Conservation (phyloP, 1,140 invertebrate genomes). For the Drosophila parvula region DNA sequence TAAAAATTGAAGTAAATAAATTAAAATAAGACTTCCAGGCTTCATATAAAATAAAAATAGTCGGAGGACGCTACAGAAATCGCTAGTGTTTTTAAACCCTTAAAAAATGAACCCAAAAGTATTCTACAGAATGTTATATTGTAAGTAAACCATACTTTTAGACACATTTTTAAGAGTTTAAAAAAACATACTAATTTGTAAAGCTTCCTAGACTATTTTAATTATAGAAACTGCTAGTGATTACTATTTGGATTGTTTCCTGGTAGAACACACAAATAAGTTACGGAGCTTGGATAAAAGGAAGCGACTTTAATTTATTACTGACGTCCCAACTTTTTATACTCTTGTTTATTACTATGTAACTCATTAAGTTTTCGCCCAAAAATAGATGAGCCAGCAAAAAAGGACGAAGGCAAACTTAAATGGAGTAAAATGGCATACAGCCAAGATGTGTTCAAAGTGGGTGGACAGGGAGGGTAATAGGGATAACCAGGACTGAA, state of each 20-base stretch:
- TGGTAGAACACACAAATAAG: conserved; percentile 2
- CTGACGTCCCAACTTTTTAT: conserved; percentile 18
- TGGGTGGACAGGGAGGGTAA: not conserved
- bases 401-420: conserved; percentile 23
- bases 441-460: conserved; percentile 13
- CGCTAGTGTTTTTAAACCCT: too few species aligned
- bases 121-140: too few species aligned
- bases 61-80: too few species aligned
- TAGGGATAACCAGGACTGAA: conserved; percentile 12
- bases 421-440: conserved; percentile 23
- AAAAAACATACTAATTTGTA: too few species aligned
- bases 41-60: not conserved
- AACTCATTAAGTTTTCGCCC: conserved; percentile 17
- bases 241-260: too few species aligned
- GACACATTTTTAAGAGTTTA: too few species aligned
- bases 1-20: not conserved
- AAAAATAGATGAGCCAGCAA: conserved; percentile 16
- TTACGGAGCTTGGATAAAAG: conserved; percentile 2
- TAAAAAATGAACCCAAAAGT: too few species aligned
- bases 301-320: conserved; percentile 21
- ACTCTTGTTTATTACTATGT: conserved; percentile 22
- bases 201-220: not conserved
- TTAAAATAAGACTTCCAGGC: not conserved
- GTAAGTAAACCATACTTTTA: too few species aligned
- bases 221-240: not conserved